Conservation (phyloP, 1,140 invertebrate species). For the Drosophila bifasciata region DNA sequence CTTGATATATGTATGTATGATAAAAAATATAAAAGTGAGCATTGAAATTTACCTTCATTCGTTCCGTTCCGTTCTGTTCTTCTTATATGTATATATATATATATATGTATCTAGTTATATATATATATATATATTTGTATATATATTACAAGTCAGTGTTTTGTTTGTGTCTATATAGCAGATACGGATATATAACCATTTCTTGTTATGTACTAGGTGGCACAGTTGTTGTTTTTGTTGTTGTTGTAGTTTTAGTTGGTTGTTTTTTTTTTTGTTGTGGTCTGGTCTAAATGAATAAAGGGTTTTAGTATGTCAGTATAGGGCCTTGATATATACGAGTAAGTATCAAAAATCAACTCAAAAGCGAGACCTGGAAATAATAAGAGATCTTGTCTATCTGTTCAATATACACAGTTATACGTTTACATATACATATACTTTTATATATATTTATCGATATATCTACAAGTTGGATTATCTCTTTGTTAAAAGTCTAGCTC, state of each 20-base stretch:
- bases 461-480: slow-evolving; percentile 58
- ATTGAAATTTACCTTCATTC: slow-evolving; percentile 52
- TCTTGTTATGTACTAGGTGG: slow-evolving; percentile 82
- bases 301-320: background rate
- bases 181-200: slow-evolving; percentile 77
- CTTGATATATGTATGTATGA: slow-evolving; percentile 71
- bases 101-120: slow-evolving; percentile 39
- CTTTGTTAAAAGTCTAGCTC: slow-evolving; percentile 77
- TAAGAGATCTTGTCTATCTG: slow-evolving; percentile 42
- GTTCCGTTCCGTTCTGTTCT: slow-evolving; percentile 27
- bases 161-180: slow-evolving; percentile 57
- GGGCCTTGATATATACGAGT: slow-evolving; percentile 30
- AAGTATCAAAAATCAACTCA: no score
- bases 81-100: slow-evolving; percentile 31
- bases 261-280: slow-evolving; percentile 46
- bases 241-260: slow-evolving; percentile 57
- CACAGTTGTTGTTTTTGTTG: slow-evolving; percentile 71
- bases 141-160: slow-evolving; percentile 59
- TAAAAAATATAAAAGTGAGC: slow-evolving; percentile 81
- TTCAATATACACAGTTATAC: slow-evolving; percentile 72
- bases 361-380: slow-evolving; percentile 66
- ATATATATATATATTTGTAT: slow-evolving; percentile 30
- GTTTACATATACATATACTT: slow-evolving; percentile 48
- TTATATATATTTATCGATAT: slow-evolving; percentile 54
- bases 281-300: slow-evolving; percentile 52